Evolutionary conservation across 2,113 vertebrate genomes (phyloP).

Genomic region (Sula dactylatra): DNA sequence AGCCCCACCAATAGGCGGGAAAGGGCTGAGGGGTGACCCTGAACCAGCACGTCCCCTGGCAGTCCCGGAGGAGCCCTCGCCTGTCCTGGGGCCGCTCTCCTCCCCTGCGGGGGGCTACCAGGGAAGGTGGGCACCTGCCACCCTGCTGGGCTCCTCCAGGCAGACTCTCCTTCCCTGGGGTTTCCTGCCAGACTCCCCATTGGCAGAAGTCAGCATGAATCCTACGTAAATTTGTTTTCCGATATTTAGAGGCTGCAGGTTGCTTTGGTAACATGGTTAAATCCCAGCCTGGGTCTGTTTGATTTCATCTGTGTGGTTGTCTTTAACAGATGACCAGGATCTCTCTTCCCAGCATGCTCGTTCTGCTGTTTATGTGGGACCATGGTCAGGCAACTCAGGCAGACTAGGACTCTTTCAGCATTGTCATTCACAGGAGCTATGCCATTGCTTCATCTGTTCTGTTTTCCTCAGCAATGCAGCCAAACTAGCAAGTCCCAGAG

Average conservation of each 20-base stretch:
- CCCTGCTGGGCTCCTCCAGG: neutral
- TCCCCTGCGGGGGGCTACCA: neutral
- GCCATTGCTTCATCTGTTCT: neutral
- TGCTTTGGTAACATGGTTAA: neutral
- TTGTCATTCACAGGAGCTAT: neutral
- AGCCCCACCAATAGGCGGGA: neutral
- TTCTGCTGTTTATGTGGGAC: neutral
- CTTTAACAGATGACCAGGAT: neutral
- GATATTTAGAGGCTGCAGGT: neutral
- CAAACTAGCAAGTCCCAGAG: neutral
- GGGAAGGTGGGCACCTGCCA: neutral
- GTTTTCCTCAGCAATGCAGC: neutral
- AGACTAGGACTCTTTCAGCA: neutral
- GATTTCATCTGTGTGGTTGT: fast-evolving
- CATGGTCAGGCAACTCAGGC: neutral
- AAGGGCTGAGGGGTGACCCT: neutral
- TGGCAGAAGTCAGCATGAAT: neutral
- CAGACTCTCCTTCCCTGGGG: fast-evolving
- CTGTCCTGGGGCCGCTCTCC: fast-evolving
- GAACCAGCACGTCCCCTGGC: neutral
- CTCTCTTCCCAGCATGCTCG: neutral
- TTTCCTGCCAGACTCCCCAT: neutral
- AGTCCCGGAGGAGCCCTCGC: neutral
- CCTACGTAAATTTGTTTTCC: neutral
- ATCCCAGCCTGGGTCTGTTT: neutral